Conservation (phyloP, 2,113 vertebrate species). For the Nannospalax galili region DNA sequence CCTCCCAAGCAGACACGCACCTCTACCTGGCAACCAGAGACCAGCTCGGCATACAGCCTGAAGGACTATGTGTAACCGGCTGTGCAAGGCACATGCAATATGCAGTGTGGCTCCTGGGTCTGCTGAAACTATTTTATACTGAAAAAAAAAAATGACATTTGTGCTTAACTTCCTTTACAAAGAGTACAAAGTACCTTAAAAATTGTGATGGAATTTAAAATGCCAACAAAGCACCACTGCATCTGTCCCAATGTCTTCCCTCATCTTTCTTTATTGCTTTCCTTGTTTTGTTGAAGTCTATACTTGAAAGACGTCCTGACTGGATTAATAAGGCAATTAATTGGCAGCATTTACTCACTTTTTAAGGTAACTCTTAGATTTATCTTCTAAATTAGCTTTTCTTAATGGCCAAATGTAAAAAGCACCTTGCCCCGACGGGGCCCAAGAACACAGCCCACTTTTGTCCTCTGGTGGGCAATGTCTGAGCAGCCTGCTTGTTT, state of each 20-base stretch:
- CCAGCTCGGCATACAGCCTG: constrained; percentile 90
- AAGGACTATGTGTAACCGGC: constrained; percentile 94
- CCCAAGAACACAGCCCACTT: constrained; percentile 71
- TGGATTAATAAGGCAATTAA: background rate
- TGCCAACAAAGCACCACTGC: background rate
- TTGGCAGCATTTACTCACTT: background rate
- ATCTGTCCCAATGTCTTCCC: constrained; percentile 25
- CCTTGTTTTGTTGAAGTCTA: background rate
- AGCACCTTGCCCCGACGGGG: constrained; percentile 42
- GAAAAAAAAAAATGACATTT: background rate
- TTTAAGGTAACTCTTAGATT: constrained; percentile 19
- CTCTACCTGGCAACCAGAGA: constrained; percentile 86
- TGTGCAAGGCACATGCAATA: accelerated
- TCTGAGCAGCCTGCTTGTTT: constrained; percentile 84
- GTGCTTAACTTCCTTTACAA: constrained; percentile 49
- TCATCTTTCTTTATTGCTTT: constrained; percentile 37
- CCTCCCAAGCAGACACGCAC: constrained; percentile 86
- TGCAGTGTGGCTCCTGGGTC: background rate
- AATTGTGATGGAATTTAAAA: constrained; percentile 61
- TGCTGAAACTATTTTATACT: constrained; percentile 41
- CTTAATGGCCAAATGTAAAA: background rate
- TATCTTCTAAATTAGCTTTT: background rate
- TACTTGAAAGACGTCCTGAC: background rate
- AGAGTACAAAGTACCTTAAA: constrained; percentile 29
- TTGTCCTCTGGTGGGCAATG: constrained; percentile 82